Base-by-base conservation (phyloP, 2,113 vertebrate genomes). In the Acrocephalus kingi region DNA sequence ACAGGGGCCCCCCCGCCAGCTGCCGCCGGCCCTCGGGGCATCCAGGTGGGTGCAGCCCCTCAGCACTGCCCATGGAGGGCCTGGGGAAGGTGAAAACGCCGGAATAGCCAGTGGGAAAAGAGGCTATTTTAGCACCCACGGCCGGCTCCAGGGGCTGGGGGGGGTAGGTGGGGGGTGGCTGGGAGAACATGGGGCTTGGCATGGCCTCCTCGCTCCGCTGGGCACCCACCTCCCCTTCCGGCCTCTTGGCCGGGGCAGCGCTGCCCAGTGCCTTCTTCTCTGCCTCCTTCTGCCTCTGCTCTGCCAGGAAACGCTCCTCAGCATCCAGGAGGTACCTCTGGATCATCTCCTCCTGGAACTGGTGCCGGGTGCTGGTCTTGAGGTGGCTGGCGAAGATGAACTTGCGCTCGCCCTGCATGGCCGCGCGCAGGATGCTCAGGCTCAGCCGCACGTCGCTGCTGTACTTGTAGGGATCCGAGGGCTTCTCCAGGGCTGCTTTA, bases 301-400 rank as follows among this genome's bases (percentile, higher is more conserved):
- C 99, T 0, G 97, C 98, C 52, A 97, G 56, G 72, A 99, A 99
- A 18, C 99, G 98, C 8, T 99, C 99, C 97, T 99, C 98, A 0
- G 99, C 99, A 0, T 99, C 99, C 3, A 97, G 58, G 1, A 99
- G 98, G 97, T 99, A 99, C 74, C 98, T 97, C 89, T 99, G 99
- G 98, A 99, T 99, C 99, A 99, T 99, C 97, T 99, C 99, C 97
- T 99, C 99, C 97, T 99, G 99, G 96, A 99, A 99, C 27, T 99
- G 99, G 97, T 99, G 99, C 15, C 99, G 97, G 97, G 97, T 98
- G 96, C 99, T 99, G 96, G 99, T 99, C 58, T 99, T 99, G 91
- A 99, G 98, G 41, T 98, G 98, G 41, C 99, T 98, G 13, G 99
- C 98, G 0, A 99, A 98, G 96, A 99, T 98, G 93, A 99, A 98